Evolutionary conservation across 2,888 invertebrate genomes (phyloP).

Genomic region (Chymomyza procnemis): DNA sequence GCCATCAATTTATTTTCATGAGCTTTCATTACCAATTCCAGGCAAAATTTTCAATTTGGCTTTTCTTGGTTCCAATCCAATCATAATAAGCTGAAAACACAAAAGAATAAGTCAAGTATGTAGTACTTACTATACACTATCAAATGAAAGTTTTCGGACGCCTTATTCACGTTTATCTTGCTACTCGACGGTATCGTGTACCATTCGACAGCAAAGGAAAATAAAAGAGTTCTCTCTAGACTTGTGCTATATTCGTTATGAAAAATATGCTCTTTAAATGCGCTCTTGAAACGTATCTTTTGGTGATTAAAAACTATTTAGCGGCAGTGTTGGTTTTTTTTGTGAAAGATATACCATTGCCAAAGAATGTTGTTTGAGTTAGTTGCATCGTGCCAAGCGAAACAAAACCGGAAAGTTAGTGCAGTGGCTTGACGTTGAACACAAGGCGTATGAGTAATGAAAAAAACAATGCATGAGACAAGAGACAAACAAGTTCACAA

Average conservation of each 20-base stretch:
- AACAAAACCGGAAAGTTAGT: constrained; percentile 5
- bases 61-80: background rate
- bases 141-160: too few species aligned
- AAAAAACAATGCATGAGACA: constrained; percentile 33
- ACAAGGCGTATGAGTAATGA: constrained; percentile 64
- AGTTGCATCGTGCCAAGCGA: constrained; percentile 22
- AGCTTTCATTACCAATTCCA: background rate
- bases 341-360: constrained; percentile 24
- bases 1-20: constrained; percentile 29
- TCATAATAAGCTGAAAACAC: background rate
- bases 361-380: constrained; percentile 54
- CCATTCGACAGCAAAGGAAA: too few species aligned
- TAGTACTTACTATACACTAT: too few species aligned
- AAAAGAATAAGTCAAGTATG: too few species aligned
- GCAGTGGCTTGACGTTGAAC: constrained; percentile 4
- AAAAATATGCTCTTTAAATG: too few species aligned
- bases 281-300: too few species aligned
- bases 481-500: constrained; percentile 6
- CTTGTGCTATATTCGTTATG: too few species aligned
- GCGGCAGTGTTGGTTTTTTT: background rate
- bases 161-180: too few species aligned
- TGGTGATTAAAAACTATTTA: too few species aligned
- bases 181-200: too few species aligned
- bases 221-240: too few species aligned
- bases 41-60: background rate